Conservation (phyloP, 2,888 invertebrate species). For the Epistrophe grossulariae region DNA sequence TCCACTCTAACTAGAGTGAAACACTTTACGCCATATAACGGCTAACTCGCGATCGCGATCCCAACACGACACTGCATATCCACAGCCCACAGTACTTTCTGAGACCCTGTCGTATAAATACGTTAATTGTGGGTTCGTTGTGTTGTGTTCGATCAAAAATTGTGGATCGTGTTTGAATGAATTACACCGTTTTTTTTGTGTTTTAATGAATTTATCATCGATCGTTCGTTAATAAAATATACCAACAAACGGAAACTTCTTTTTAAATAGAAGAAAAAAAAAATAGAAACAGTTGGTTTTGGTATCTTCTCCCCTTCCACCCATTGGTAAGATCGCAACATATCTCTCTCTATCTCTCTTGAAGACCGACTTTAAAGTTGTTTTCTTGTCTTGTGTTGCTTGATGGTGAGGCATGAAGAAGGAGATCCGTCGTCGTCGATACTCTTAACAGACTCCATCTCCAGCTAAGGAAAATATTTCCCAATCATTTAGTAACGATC, state of each 20-base stretch:
- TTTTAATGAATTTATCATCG: constrained; percentile 6
- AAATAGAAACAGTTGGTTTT: constrained; percentile 64
- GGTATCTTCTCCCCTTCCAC: constrained; percentile 31
- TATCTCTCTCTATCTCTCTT: constrained; percentile 39
- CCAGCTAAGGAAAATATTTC: constrained; percentile 56
- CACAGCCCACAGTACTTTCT: constrained; percentile 60
- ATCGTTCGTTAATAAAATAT: constrained; percentile 44
- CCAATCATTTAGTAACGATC: constrained; percentile 70
- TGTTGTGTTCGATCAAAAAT: not conserved
- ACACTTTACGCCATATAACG: constrained; percentile 9
- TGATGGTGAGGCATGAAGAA: constrained; percentile 41
- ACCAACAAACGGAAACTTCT: constrained; percentile 24
- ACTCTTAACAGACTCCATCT: constrained; percentile 65
- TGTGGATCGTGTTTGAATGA: constrained; percentile 53
- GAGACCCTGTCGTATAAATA: constrained; percentile 60
- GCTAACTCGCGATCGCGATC: constrained; percentile 7
- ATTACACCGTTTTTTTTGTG: constrained; percentile 21
- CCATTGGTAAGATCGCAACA: constrained; percentile 7
- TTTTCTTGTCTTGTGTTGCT: constrained; percentile 52
- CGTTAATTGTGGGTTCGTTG: constrained; percentile 26
- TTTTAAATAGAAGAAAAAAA: constrained; percentile 18
- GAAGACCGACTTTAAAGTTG: constrained; percentile 47
- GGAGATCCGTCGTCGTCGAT: constrained; percentile 31
- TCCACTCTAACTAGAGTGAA: constrained; percentile 33
- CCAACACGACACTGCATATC: constrained; percentile 25